Evolutionary conservation across 2,888 invertebrate genomes (phyloP).

Genomic region (Hedychridium roseum): DNA sequence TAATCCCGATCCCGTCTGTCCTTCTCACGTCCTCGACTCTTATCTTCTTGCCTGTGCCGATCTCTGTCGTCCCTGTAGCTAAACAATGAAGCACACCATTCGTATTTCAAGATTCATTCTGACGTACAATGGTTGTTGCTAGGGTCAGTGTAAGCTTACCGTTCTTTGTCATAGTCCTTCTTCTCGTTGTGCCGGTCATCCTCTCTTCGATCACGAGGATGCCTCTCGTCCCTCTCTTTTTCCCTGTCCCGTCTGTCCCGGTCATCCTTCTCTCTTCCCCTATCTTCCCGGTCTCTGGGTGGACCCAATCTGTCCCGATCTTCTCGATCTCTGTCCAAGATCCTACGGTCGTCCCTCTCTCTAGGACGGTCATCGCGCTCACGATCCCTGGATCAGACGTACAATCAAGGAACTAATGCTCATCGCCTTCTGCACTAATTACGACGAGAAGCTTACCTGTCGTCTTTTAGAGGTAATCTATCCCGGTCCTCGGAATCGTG

Average conservation of each 20-base stretch:
- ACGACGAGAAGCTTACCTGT: slow-evolving; percentile 48
- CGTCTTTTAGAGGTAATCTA: slow-evolving; percentile 47
- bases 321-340: slow-evolving; percentile 46
- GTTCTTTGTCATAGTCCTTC: slow-evolving; percentile 57
- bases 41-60: slow-evolving; percentile 56
- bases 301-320: slow-evolving; percentile 53
- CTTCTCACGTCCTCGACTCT: slow-evolving; percentile 64
- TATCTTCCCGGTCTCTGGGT: slow-evolving; percentile 57
- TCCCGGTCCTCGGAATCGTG: slow-evolving; percentile 53
- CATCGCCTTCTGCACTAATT: too few relatives aligned
- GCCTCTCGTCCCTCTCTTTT: slow-evolving; percentile 57
- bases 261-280: slow-evolving; percentile 54
- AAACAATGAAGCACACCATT: too few relatives aligned
- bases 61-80: slow-evolving; percentile 62
- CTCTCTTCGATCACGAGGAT: slow-evolving; percentile 49
- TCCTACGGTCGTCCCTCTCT: slow-evolving; percentile 50
- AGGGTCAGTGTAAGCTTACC: too few relatives aligned
- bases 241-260: slow-evolving; percentile 55
- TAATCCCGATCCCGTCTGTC: slow-evolving; percentile 51
- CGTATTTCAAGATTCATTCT: too few relatives aligned
- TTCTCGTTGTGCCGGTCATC: slow-evolving; percentile 52
- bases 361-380: slow-evolving; percentile 50
- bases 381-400: slow-evolving; percentile 31
- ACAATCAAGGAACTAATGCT: slow-evolving; percentile 1
- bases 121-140: too few relatives aligned